Evolutionary conservation across 2,797 vertebrate species (phyloP), one percentile per base, ranked within the genome.

Genomic region (Fratercula arctica): DNA sequence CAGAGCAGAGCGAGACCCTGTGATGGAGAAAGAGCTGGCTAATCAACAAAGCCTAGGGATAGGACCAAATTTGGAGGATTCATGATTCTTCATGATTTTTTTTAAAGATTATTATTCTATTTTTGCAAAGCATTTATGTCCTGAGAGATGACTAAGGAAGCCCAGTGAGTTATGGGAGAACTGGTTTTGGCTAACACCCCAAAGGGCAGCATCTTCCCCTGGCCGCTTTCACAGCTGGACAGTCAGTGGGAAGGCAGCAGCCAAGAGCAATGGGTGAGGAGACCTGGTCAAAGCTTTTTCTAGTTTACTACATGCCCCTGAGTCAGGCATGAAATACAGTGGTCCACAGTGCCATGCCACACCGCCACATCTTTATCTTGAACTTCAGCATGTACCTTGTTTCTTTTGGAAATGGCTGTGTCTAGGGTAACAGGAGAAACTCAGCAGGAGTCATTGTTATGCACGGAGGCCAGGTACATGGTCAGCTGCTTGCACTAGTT

Each of bases 1-100:
- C 18, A 81, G 61, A 95, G 67, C 29, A 83, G 66, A 84, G 72
- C 85, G 50, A 94, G 39, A 72, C 56, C 56, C 57, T 74, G 6
- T n/a, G 24, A 28, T 63, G 31, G 56, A 57, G 94, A 85, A 92
- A 90, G 80, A 76, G 37, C 73, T 83, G 89, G 64, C 77, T 92
- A 48, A 92, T 74, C 35, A 57, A 69, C 75, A 85, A 41, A 8
- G 0, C 84, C 61, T 74, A 56, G 13, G 39, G 68, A 73, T 37
- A 45, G 28, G 31, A 94, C 43, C 16, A 80, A 56, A 80, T 72
- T 17, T 76, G 26, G 53, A 89, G n/a, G 26, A 82, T 54, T 89
- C 0, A 1, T 75, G 31, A 83, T 76, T 76, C 35, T 85, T 72
- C 4, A 0, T 80, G 31, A 15, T 60, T 61, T 84, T 57, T 66